Evolutionary conservation across 2,888 invertebrate genomes (phyloP).

Genomic region (Mylabris sibirica): DNA sequence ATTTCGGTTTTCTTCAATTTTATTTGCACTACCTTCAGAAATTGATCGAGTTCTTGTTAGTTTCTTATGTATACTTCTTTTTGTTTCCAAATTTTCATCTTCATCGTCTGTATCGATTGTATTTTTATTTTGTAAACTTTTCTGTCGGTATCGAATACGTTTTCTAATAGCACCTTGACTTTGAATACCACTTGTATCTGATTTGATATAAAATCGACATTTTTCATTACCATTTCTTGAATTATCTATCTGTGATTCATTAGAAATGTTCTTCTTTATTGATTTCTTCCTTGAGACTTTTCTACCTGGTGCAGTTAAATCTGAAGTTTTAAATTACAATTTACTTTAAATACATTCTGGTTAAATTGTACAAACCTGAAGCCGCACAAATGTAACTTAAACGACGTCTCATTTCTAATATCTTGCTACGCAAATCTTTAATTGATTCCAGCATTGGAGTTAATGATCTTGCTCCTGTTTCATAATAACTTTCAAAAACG

Average conservation of each 20-base stretch:
- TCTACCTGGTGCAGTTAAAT: slow-evolving; percentile 50
- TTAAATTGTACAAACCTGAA: slow-evolving; percentile 50
- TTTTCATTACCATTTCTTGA: slow-evolving; percentile 37
- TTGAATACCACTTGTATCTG: slow-evolving; percentile 37
- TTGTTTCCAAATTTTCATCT: slow-evolving; percentile 37
- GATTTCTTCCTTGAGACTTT: slow-evolving; percentile 47
- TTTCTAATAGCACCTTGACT: slow-evolving; percentile 56
- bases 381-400: slow-evolving; percentile 59
- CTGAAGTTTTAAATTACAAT: slow-evolving; percentile 37
- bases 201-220: slow-evolving; percentile 41
- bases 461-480: slow-evolving; percentile 22
- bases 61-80: slow-evolving; percentile 44
- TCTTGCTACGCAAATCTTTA: slow-evolving; percentile 53
- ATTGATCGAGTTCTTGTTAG: slow-evolving; percentile 45
- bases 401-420: slow-evolving; percentile 59
- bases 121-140: slow-evolving; percentile 47
- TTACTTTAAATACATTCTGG: background rate
- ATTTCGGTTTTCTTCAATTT: slow-evolving; percentile 16
- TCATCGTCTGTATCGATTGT: slow-evolving; percentile 53
- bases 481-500: slow-evolving; percentile 25
- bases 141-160: slow-evolving; percentile 53
- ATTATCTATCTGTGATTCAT: slow-evolving; percentile 40
- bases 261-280: slow-evolving; percentile 44
- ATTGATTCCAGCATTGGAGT: slow-evolving; percentile 37
- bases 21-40: slow-evolving; percentile 39